Evolutionary conservation across 2,888 invertebrate species (phyloP), one percentile per base, ranked within the genome.

Genomic region (Tryphoninae sp.): DNA sequence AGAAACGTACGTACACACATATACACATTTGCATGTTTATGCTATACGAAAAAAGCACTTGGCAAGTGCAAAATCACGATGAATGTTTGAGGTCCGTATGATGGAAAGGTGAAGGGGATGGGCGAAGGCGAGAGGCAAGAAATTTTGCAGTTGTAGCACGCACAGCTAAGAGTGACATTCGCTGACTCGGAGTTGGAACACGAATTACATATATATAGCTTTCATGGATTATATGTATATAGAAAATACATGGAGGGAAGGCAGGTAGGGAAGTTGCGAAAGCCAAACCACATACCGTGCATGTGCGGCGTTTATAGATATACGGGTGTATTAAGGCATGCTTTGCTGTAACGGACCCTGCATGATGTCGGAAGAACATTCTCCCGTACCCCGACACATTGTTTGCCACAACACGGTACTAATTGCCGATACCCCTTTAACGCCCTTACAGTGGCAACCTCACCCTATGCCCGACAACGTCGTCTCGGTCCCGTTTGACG

Each of bases 391-490:
- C 77, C 85, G 80, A 86, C 83, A 74, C 78, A 71, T 82, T 89
- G 89, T 89, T 90, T 89, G 87, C 89, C 86, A 33, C 33, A 87
- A 90, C 89, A 89, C 86, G 87, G 82, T 84, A 88, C 87, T 89
- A 90, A 90, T 90, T 90, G 89, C 89, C 87, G 88, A 89, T 90
- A 89, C 88, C 87, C 87, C 87, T 89, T 89, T 87, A 89, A 88
- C 87, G 86, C 81, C 75, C 81, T 81, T 80, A 81, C 74, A 59
- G 49, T 67, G 61, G 33, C 33, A 1, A 68, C 73, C 74, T 69
- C 73, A 53, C 33, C 77, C 26, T 59, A 61, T 33, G 45, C 26
- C 59, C 13, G 9, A 26, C n/a, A 11, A 13, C 13, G 23, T 59
- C 3, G 23, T 59, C 23, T 59, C 59, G 23, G 53, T 42, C 69